phyloP scores from a whole-genome alignment of 1,140 invertebrate genomes.

The Cydia strobilella region DNA sequence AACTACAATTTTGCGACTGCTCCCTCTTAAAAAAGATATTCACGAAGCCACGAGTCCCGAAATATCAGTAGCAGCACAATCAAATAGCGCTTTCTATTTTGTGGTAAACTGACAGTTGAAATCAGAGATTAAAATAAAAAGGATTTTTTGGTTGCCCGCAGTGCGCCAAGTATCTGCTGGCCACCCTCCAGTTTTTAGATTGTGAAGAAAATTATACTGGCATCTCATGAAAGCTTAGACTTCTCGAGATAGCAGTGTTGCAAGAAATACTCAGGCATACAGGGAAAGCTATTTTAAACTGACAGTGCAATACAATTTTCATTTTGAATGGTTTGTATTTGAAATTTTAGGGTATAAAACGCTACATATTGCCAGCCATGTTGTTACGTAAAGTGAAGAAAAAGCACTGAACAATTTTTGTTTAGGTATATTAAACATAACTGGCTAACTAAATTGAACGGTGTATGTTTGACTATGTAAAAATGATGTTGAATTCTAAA shows the following conservation, averaged over 20 bases:
- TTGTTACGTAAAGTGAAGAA: too few species aligned
- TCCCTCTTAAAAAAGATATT: neutral
- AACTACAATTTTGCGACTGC: too few species aligned
- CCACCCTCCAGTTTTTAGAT: constrained; percentile 69
- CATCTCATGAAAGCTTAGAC: constrained; percentile 59
- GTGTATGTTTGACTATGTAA: too few species aligned
- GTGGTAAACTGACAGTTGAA: constrained; percentile 6
- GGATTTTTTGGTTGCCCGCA: constrained; percentile 49
- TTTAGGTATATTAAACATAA: too few species aligned
- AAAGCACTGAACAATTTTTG: too few species aligned
- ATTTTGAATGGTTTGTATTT: neutral
- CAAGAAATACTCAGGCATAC: constrained; percentile 20
- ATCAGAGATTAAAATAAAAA: constrained; percentile 43
- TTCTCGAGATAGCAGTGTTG: constrained; percentile 29
- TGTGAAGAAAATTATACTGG: constrained; percentile 71
- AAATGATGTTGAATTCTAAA: too few species aligned
- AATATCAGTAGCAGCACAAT: neutral
- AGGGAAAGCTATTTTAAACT: constrained; percentile 22
- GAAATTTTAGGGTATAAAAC: neutral
- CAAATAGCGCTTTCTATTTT: neutral
- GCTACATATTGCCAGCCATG: constrained; percentile 8
- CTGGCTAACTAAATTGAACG: constrained; percentile 21
- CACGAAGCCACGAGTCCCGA: neutral
- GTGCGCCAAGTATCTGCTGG: constrained; percentile 66
- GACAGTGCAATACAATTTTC: neutral